Evolutionary conservation across 2,888 invertebrate species (phyloP), one percentile per base, ranked within the genome.

Genomic region (Diarsia brunnea): DNA sequence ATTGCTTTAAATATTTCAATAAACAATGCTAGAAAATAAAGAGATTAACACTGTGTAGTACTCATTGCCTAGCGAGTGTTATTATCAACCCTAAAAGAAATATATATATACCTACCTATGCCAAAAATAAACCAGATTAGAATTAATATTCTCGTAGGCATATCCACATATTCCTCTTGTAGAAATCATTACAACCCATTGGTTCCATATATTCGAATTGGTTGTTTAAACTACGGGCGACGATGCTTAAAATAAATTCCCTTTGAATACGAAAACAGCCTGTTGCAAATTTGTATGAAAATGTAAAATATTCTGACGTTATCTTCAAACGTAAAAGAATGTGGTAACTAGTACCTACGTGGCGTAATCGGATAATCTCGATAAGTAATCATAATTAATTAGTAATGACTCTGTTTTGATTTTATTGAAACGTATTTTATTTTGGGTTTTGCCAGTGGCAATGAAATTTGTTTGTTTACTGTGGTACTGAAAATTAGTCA

Each of bases 141-240:
- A 81, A 69, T 64, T 55, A 63, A 70, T 76, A 68, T 73, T 77
- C n/a, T 12, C 11, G 45, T 10, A 4, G 75, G 80, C 84, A 73
- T 92, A 86, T 95, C 95, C 94, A 93, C 72, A 87, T 79, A 73
- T 86, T 89, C 73, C 92, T 91, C 31, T 84, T 84, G 90, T 80
- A 79, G 79, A 92, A 93, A 93, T 94, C 91, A 93, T 94, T 92
- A 94, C 95, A 93, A 90, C 90, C 93, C 94, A 95, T 93, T 95
- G 95, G 90, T 88, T 79, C 88, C 91, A 92, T 92, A 91, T 92
- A 93, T 91, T 92, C 90, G 91, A 93, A 93, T 94, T 92, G 89
- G 90, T 90, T 93, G 93, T 94, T 94, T 92, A 92, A 94, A 94
- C 93, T 94, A 93, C 91, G 91, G 85, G 80, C 91, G 88, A 73